Evolutionary conservation across 2,888 invertebrate genomes (phyloP).

Genomic region (Diarsia brunnea): DNA sequence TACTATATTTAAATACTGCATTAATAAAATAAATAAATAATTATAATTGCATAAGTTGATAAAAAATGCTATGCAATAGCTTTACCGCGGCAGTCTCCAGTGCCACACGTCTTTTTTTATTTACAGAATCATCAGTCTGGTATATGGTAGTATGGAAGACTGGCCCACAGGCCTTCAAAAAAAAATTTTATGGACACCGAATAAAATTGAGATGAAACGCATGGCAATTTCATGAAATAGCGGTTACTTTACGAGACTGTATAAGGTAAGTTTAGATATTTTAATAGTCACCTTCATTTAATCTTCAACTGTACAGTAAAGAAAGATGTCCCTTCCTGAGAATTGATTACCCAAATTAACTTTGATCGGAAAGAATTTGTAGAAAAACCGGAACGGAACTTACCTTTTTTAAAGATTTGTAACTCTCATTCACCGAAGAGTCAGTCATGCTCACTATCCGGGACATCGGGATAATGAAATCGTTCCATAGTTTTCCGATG

Average conservation of each 20-base stretch:
- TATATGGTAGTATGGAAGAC: background rate
- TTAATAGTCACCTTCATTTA: background rate
- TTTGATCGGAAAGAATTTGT: conserved; percentile 52
- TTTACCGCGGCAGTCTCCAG: too few relatives aligned
- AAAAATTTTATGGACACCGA: background rate
- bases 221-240: background rate
- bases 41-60: too few relatives aligned
- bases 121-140: background rate
- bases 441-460: conserved; percentile 82
- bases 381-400: conserved; percentile 56
- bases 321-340: background rate
- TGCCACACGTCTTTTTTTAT: conserved; percentile 4
- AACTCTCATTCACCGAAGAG: conserved; percentile 70
- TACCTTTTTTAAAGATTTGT: conserved; percentile 63
- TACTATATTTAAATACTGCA: too few relatives aligned
- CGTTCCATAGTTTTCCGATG: conserved; percentile 82
- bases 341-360: conserved; percentile 51
- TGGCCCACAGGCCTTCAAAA: background rate
- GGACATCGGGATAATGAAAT: conserved; percentile 83
- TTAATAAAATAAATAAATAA: too few relatives aligned
- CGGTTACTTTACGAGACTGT: background rate
- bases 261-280: background rate
- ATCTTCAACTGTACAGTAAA: background rate
- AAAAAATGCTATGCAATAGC: too few relatives aligned
- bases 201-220: background rate